Conservation (phyloP, 2,113 vertebrate genomes). For the Ictidomys tridecemlineatus region DNA sequence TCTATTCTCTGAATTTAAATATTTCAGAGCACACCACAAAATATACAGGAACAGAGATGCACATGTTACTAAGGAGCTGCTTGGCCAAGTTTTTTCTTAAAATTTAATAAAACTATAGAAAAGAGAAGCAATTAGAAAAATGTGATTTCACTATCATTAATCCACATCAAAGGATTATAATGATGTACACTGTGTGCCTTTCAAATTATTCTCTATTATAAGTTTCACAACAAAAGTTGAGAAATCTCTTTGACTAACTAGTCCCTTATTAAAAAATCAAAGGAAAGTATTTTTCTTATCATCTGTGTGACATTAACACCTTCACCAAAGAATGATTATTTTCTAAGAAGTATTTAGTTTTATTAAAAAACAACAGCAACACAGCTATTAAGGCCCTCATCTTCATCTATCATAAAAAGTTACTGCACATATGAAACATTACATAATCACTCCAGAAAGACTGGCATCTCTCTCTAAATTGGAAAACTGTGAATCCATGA, state of each 20-base stretch:
- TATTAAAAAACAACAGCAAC: constrained; percentile 35
- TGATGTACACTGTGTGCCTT: constrained; percentile 88
- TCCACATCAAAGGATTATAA: constrained; percentile 91
- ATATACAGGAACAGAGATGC: constrained; percentile 3
- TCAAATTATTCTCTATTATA: constrained; percentile 90
- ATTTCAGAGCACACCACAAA: constrained; percentile 68
- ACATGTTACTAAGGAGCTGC: constrained; percentile 54
- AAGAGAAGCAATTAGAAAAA: constrained; percentile 87
- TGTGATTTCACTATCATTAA: constrained; percentile 88
- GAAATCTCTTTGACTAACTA: constrained; percentile 89
- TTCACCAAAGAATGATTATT: constrained; percentile 87
- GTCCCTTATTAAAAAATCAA: constrained; percentile 90
- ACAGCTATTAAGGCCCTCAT: constrained; percentile 82
- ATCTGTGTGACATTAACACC: constrained; percentile 89
- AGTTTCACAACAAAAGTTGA: constrained; percentile 88
- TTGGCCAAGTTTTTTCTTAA: constrained; percentile 72
- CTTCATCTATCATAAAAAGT: constrained; percentile 80
- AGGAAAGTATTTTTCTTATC: constrained; percentile 88
- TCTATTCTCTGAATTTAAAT: constrained; percentile 71
- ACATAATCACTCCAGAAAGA: constrained; percentile 62
- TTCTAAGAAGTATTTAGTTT: constrained; percentile 83
- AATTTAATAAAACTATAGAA: constrained; percentile 77
- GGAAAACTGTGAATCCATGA: constrained; percentile 40
- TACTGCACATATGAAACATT: constrained; percentile 70
- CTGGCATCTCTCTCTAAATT: constrained; percentile 3